Evolutionary conservation across 2,113 vertebrate genomes (phyloP), one percentile per base, ranked within the genome.

Genomic region (Cichladusa arquata): DNA sequence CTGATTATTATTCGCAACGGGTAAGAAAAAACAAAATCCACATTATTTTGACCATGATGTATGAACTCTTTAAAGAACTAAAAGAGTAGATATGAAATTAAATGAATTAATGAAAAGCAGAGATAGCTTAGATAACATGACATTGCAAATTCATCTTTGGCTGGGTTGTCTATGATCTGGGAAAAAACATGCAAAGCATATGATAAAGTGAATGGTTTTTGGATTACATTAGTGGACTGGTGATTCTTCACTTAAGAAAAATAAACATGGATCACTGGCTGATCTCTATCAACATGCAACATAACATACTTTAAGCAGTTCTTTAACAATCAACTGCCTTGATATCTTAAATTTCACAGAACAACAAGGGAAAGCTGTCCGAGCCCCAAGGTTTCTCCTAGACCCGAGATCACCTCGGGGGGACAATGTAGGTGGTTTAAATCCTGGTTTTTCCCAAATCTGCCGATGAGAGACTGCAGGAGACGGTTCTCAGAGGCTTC

Each of bases 1-100:
- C 29, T 56, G 5, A 6, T 80, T 82, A 77, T 84, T 95, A 65
- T 44, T 86, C 61, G 29, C 45, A 90, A 60, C 0, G 16, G 14
- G 2, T 14, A 47, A 18, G 4, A 28, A 50, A 78, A 65, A 28
- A 17, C 1, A 0, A 45, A 70, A 29, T 5, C 0, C 6, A 25
- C 2, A 54, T 44, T 38, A 15, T 76, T 92, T 36, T 69, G 17
- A 26, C 20, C 44, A 14, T 73, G 45, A 70, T 7, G 1, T 66
- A 77, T 91, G 79, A 47, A 73, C 80, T 90, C 24, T 86, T 17
- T 58, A 62, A 79, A 70, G 42, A 90, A 9, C 38, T 71, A 60
- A 89, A 86, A 56, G 9, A 6, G 4, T 78, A 73, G 6, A 57
- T 74, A 56, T 24, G 22, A 74, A 91, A 72, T 50, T 45, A 53